These are phyloP conservation scores for Sternotherus odoratus DNA, from an alignment of 2,797 vertebrate species.

Conservation along the genomic window DNA sequence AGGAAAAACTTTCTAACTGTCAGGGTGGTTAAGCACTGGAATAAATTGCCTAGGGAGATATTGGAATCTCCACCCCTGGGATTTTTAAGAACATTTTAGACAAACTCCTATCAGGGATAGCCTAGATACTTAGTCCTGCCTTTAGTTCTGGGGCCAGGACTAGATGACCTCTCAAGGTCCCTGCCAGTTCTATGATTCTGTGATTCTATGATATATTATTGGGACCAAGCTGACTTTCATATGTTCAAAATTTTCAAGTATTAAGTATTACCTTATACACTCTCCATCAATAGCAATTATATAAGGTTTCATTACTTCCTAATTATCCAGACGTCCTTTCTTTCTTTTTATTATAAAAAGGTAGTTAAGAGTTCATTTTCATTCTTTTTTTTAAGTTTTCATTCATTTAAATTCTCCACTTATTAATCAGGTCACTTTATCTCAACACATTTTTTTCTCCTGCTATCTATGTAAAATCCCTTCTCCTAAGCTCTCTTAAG, in stretches of 20 bases:
- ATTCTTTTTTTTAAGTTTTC: background rate
- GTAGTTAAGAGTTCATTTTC: background rate
- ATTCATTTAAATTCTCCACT: background rate
- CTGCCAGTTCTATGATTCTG: too few relatives aligned
- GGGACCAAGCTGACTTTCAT: background rate
- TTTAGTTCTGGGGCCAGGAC: too few relatives aligned
- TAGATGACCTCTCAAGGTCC: too few relatives aligned
- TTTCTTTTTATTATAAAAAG: background rate
- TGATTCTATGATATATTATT: background rate
- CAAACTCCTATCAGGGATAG: too few relatives aligned
- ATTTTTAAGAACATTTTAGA: too few relatives aligned
- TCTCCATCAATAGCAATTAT: background rate
- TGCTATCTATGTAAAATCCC: background rate
- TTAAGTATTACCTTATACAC: background rate
- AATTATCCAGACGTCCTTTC: background rate
- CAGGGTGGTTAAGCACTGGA: too few relatives aligned
- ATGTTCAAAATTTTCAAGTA: background rate
- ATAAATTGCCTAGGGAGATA: too few relatives aligned
- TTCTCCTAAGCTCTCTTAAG: background rate
- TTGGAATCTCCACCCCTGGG: too few relatives aligned
- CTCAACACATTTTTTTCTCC: background rate
- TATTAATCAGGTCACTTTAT: background rate
- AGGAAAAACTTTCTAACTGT: too few relatives aligned
- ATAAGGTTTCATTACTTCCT: background rate
- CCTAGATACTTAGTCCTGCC: too few relatives aligned